Percentiles rank a stretch among this genome's conserved stretches.
Evolutionary conservation across 2,113 vertebrate species (phyloP).

Genomic region (zebrafish (Danio rerio)): DNA sequence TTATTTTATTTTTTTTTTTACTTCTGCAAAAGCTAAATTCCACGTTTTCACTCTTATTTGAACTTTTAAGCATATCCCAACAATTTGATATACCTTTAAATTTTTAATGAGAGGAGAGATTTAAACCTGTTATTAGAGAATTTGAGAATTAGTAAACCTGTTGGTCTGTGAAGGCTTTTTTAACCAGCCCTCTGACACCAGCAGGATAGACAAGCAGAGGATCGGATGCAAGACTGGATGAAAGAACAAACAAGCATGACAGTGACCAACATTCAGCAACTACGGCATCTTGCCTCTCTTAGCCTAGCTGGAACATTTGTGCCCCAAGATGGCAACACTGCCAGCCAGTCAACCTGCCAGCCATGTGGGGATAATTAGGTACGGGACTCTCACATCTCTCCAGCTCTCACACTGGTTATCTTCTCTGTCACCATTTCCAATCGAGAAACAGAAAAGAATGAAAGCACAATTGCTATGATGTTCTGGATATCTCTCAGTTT

Average conservation of each 20-base stretch:
- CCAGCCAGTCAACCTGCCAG: slow-evolving; percentile 70
- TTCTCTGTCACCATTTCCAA: slow-evolving; percentile 46
- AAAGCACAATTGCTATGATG: slow-evolving; percentile 33
- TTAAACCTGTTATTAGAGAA: too few species aligned
- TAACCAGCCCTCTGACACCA: slow-evolving; percentile 69
- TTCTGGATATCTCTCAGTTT: slow-evolving; percentile 23
- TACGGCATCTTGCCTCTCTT: slow-evolving; percentile 81
- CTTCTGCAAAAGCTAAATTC: too few species aligned
- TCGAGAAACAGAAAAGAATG: slow-evolving; percentile 28
- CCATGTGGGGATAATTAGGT: slow-evolving; percentile 88
- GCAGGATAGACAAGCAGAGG: slow-evolving; percentile 74
- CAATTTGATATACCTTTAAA: too few species aligned
- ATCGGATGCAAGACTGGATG: slow-evolving; percentile 75
- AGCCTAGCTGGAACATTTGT: slow-evolving; percentile 81
- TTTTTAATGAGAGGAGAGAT: slow-evolving; percentile 56
- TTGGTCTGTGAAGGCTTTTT: slow-evolving; percentile 65
- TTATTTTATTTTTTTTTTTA: too few species aligned
- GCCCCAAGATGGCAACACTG: slow-evolving; percentile 81
- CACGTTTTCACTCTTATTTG: too few species aligned
- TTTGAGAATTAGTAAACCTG: slow-evolving; percentile 68
- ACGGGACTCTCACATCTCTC: slow-evolving; percentile 31
- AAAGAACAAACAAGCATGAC: slow-evolving; percentile 90
- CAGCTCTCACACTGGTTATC: slow-evolving; percentile 21
- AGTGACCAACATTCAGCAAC: slow-evolving; percentile 69
- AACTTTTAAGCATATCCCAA: too few species aligned